Evolutionary conservation across 2,113 vertebrate genomes (phyloP), one percentile per base, ranked within the genome.

Genomic region (Microtus richardsoni): DNA sequence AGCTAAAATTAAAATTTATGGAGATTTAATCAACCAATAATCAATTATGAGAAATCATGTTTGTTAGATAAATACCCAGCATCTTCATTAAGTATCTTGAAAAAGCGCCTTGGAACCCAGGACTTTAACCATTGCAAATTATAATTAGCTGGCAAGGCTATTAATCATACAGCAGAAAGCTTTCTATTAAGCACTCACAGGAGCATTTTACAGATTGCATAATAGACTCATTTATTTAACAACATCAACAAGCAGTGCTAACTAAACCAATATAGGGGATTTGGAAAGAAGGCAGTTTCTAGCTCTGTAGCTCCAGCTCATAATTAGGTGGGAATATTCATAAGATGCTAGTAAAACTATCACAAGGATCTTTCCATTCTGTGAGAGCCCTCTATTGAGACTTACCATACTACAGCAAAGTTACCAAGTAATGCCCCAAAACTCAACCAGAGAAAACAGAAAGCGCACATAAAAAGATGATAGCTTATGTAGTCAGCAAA

Each of bases 11-110:
- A 21, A 36, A 86, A 91, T 33, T 96, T 95, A 95, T 49, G 12
- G 82, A 96, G 94, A 97, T 97, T 89, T 96, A 96, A 97, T 95
- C 91, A 97, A 94, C 70, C 60, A 73, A 97, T 86, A 91, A 96
- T 94, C 78, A 94, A 85, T 94, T 96, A 89, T 84, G 47, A 96
- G 74, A 96, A 92, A 91, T 44, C 80, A 36, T 44, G 21, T 92
- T 87, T 95, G 30, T 90, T 86, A 95, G 74, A 91, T 64, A 96
- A 95, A 93, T 68, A 92, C 28, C 41, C 74, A 82, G n/a, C 14
- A 73, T 83, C 77, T 91, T 92, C 92, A 96, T 95, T 95, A 96
- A 68, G 41, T 68, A 73, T 88, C 54, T 58, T 90, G 33, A 30
- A 77, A 49, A 96, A 96, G 75, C 47, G 84, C 66, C 47, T 85